A percentile compares a stretch with the other conserved stretches of the same genome.
phyloP scores from a whole-genome alignment of 2,888 invertebrate species.

The Agriopis aurantiaria region DNA sequence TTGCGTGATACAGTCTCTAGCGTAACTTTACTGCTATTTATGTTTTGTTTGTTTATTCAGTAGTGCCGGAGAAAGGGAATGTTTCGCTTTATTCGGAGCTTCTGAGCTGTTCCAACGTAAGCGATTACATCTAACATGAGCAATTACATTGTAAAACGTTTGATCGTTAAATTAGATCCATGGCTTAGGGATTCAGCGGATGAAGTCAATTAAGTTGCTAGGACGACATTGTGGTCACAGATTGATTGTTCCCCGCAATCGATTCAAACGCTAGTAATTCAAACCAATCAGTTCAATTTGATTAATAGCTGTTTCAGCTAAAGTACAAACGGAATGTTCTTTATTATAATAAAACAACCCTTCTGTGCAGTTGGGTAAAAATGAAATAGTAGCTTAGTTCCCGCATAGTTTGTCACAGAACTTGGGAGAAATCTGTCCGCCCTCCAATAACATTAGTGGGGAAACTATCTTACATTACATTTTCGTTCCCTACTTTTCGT shows the following conservation, averaged over 20 bases:
- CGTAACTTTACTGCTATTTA: constrained; percentile 44
- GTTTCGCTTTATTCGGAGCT: constrained; percentile 22
- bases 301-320: constrained; percentile 11
- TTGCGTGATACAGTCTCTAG: constrained; percentile 40
- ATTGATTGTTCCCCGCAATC: constrained; percentile 40
- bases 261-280: constrained; percentile 14
- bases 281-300: constrained; percentile 15
- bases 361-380: background rate
- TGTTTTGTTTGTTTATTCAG: constrained; percentile 45
- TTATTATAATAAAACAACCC: background rate
- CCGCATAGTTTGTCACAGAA: constrained; percentile 25
- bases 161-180: constrained; percentile 31
- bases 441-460: constrained; percentile 35
- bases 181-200: constrained; percentile 40
- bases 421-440: constrained; percentile 19
- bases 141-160: constrained; percentile 28
- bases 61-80: constrained; percentile 26
- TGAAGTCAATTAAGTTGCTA: constrained; percentile 43
- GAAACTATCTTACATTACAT: constrained; percentile 33
- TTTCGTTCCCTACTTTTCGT: constrained; percentile 34
- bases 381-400: constrained; percentile 13
- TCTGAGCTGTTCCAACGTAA: constrained; percentile 5
- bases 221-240: constrained; percentile 38
- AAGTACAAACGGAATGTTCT: background rate
- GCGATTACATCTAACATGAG: constrained; percentile 8